phyloP scores from a whole-genome alignment of 2,888 invertebrate species.

The Dexiosoma caninum region DNA sequence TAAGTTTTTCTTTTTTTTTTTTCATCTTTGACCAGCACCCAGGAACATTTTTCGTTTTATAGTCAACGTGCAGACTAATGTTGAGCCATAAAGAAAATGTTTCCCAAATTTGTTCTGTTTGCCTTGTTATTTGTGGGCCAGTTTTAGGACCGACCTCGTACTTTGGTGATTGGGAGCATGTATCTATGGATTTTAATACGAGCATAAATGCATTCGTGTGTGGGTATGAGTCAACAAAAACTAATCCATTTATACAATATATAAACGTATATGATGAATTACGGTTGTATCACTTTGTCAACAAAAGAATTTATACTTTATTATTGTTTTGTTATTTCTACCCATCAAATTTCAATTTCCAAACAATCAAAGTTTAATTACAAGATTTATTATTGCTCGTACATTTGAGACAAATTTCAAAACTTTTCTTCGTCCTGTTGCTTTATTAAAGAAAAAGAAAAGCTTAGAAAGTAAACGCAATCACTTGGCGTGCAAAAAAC shows the following conservation, averaged over 20 bases:
- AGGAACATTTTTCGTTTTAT: too few species aligned
- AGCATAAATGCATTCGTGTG: not conserved
- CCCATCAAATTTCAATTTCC: constrained; percentile 59
- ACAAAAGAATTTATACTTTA: constrained; percentile 55
- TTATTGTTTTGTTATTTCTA: constrained; percentile 59
- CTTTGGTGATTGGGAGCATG: not conserved
- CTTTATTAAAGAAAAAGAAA: not conserved
- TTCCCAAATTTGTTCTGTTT: too few species aligned
- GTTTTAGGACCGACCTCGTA: too few species aligned
- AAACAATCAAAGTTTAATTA: constrained; percentile 63
- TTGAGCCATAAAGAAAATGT: too few species aligned
- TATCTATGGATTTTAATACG: not conserved
- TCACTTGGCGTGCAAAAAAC: constrained; percentile 1
- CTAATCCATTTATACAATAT: not conserved
- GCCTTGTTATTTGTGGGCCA: too few species aligned
- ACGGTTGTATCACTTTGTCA: constrained; percentile 39
- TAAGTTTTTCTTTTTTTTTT: too few species aligned
- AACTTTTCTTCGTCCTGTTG: constrained; percentile 8
- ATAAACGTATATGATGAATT: not conserved
- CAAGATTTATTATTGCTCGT: constrained; percentile 51
- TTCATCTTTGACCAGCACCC: too few species aligned
- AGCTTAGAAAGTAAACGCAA: not conserved
- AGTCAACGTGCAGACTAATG: too few species aligned
- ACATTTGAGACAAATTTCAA: constrained; percentile 28
- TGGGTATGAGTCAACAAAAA: not conserved